phyloP scores from a whole-genome alignment of 2,888 invertebrate species.

The Galeopsomyia nigrocyanea region DNA sequence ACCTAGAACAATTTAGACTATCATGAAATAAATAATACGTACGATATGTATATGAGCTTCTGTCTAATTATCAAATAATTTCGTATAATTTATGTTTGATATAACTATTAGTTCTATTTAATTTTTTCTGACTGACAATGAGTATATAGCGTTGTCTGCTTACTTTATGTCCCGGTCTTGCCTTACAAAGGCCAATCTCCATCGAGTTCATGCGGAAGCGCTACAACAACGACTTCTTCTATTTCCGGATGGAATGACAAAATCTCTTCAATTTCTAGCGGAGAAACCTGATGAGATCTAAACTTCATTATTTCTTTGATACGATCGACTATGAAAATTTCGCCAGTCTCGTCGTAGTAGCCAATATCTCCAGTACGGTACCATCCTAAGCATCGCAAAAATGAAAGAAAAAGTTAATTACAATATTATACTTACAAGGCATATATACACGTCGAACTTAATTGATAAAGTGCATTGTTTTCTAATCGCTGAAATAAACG shows the following conservation, averaged over 20 bases:
- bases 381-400: constrained; percentile 53
- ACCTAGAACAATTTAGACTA: too few species aligned
- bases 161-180: constrained; percentile 49
- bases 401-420: too few species aligned
- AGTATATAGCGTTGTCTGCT: too few species aligned
- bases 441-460: too few species aligned
- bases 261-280: constrained; percentile 57
- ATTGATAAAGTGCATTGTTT: too few species aligned
- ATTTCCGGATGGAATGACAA: constrained; percentile 57
- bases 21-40: too few species aligned
- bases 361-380: constrained; percentile 62
- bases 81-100: too few species aligned
- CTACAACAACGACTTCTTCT: constrained; percentile 57
- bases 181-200: constrained; percentile 58
- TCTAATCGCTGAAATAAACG: neutral
- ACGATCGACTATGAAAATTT: constrained; percentile 59
- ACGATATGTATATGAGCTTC: too few species aligned
- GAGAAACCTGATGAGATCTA: constrained; percentile 58
- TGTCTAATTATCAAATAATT: too few species aligned
- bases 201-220: constrained; percentile 55
- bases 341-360: constrained; percentile 58
- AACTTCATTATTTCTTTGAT: constrained; percentile 61
- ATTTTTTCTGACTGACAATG: too few species aligned
- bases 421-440: too few species aligned
- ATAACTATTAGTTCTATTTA: too few species aligned